Evolutionary conservation across 92 coral and sea anemone genomes (phyloP), one percentile per base, ranked within the genome.

Genomic region (Bergia sp.): DNA sequence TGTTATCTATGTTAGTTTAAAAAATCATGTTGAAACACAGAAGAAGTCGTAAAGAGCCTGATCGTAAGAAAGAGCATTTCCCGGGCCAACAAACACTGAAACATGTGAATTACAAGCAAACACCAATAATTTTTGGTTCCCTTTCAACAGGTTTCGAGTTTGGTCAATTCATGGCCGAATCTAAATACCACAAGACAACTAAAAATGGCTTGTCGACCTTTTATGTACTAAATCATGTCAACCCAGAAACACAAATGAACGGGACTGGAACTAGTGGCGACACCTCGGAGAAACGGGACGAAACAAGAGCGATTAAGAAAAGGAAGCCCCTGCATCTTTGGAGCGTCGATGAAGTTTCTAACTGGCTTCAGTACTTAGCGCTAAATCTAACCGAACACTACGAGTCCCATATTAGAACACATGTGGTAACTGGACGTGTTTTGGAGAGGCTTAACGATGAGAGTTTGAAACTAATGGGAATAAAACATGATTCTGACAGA

Each of bases 31-130:
- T 84, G 87, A 84, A 84, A 44, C 87, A 84, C 37, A 71, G 87
- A 21, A 84, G 87, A 72, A 71, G 87, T 84, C 87, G 87, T 66
- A 84, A 71, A 71, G 79, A 71, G 71, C 79, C 66, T 67, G 87
- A 84, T 84, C 58, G 87, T 47, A 12, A 7, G 50, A 66, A 82
- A 69, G 76, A 82, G 42, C 8, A 1, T 42, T 76, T 76, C 37
- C 23, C 50, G 23, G 53, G n/a, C 49, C 44, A 72, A 44, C 79
- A 47, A 37, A 16, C n/a, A 13, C 36, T 43, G 67, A 79, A 49
- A 71, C 71, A 72, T 71, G 65, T 4, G 61, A 71, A 84, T 71
- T 72, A 44, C 79, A 71, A 74, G 37, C 79, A 12, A 47, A 29
- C 37, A 23, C 79, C 79, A 71, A 15, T 50, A 21, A 57, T 53